Conservation (phyloP, 2,113 vertebrate genomes). For the Dinomys branickii region DNA sequence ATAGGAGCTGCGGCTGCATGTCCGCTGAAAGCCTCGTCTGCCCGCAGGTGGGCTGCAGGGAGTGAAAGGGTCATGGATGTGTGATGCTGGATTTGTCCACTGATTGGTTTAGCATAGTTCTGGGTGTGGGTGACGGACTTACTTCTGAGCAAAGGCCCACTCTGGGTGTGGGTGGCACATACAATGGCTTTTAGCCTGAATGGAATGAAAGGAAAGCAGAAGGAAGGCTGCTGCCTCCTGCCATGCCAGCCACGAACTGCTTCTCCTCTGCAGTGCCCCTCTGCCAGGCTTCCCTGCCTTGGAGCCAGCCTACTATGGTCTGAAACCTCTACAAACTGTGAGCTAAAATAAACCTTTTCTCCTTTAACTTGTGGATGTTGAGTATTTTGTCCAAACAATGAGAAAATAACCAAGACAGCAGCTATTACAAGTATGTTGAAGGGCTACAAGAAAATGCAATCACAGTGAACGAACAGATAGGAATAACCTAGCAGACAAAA, state of each 20-base stretch:
- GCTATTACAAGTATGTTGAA: constrained; percentile 1
- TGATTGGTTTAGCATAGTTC: neutral
- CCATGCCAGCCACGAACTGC: neutral
- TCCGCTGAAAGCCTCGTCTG: neutral
- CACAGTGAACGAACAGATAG: neutral
- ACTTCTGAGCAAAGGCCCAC: neutral
- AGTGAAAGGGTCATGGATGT: neutral
- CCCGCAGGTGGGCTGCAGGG: neutral
- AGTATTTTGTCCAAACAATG: neutral
- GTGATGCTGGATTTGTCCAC: neutral
- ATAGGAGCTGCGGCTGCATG: neutral
- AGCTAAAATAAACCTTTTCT: neutral
- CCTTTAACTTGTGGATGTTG: neutral
- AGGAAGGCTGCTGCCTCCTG: neutral
- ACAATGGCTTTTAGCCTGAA: neutral
- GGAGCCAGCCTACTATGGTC: neutral
- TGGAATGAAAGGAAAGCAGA: neutral
- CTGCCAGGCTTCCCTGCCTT: neutral
- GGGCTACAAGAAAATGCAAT: neutral
- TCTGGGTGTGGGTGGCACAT: neutral
- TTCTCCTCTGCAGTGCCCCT: neutral
- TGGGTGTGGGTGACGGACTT: neutral
- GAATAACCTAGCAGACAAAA: neutral
- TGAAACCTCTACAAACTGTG: neutral
- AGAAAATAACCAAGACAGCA: neutral